phyloP scores from a whole-genome alignment of 53 echinoderm and acorn worm species.

The Paracentrotus lividus region DNA sequence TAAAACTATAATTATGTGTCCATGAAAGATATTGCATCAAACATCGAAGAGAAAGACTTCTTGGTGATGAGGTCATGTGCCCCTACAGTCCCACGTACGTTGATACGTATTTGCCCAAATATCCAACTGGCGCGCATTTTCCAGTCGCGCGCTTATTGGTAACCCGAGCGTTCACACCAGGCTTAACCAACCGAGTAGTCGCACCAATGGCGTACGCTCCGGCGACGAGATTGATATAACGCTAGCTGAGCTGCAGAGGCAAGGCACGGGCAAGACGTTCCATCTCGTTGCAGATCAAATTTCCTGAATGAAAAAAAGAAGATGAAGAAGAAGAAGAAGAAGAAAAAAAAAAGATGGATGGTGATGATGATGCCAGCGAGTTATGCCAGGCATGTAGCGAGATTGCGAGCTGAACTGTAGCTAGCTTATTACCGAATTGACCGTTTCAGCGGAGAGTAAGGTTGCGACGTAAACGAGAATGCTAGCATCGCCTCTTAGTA shows the following conservation, averaged over 20 bases:
- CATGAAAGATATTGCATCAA: neutral
- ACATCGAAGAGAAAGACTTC: neutral
- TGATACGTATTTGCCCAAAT: slow-evolving; percentile 57
- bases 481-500: neutral
- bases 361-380: slow-evolving; percentile 54
- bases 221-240: slow-evolving; percentile 58
- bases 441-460: slow-evolving; percentile 16
- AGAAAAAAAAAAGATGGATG: slow-evolving; percentile 15
- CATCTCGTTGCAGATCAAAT: slow-evolving; percentile 60
- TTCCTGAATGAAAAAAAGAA: slow-evolving; percentile 32
- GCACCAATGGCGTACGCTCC: slow-evolving; percentile 37
- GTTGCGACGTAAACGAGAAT: neutral
- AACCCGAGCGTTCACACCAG: slow-evolving; percentile 51
- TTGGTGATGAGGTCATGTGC: slow-evolving; percentile 30
- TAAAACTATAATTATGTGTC: neutral
- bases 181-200: slow-evolving; percentile 55
- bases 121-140: slow-evolving; percentile 63
- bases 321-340: neutral
- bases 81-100: slow-evolving; percentile 7
- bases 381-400: slow-evolving; percentile 39
- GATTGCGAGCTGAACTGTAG: slow-evolving; percentile 46
- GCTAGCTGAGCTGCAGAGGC: slow-evolving; percentile 44
- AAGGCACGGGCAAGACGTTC: slow-evolving; percentile 37
- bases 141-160: slow-evolving; percentile 57
- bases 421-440: slow-evolving; percentile 52